A percentile compares a stretch with the other conserved stretches of the same genome.
phyloP scores from a whole-genome alignment of 2,797 vertebrate genomes.

The Premnoplex brunnescens region DNA sequence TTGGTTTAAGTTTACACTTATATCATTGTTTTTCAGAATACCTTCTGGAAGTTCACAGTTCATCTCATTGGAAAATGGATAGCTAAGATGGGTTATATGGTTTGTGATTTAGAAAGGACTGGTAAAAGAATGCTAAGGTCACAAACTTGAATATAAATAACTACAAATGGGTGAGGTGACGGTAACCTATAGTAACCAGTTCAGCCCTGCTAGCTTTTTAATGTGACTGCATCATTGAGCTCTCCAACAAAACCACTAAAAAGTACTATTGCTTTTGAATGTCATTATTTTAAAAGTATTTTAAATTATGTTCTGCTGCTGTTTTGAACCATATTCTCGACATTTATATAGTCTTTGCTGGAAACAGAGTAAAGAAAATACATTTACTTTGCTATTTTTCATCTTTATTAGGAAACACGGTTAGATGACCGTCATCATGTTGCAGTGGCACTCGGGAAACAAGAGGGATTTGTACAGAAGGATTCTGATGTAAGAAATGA shows the following conservation, averaged over 20 bases:
- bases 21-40: accelerated
- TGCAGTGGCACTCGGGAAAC: conserved; percentile 87
- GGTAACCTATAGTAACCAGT: neutral
- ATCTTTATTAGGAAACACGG: conserved; percentile 83
- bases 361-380: neutral
- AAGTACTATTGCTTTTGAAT: neutral
- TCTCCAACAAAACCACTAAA: neutral
- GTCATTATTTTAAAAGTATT: neutral
- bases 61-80: neutral
- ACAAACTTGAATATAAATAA: neutral
- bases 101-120: neutral
- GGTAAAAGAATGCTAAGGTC: neutral
- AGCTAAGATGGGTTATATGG: neutral
- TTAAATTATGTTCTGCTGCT: neutral
- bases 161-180: neutral
- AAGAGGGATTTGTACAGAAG: conserved; percentile 38
- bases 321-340: neutral
- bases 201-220: neutral
- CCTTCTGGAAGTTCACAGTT: neutral
- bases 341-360: neutral
- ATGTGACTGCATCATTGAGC: neutral
- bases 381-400: neutral
- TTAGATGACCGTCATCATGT: conserved; percentile 89
- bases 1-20: neutral
- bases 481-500: conserved; percentile 68